Conservation (phyloP, 2,113 vertebrate species). For the Carassius carassius region DNA sequence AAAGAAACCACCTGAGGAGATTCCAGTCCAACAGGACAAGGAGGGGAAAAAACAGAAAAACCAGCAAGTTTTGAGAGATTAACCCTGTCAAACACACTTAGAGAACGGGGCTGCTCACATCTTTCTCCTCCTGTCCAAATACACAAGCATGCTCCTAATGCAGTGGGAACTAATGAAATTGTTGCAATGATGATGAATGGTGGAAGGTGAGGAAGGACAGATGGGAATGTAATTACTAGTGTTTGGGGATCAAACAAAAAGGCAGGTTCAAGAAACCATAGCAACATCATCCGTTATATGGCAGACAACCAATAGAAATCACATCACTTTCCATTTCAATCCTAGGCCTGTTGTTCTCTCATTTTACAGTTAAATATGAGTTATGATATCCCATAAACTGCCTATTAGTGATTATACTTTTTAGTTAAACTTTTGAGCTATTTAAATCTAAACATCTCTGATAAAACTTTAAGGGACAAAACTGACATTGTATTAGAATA, state of each 20-base stretch:
- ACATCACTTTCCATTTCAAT: slow-evolving; percentile 50
- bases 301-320: slow-evolving; percentile 58
- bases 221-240: slow-evolving; percentile 60
- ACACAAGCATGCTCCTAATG: slow-evolving; percentile 52
- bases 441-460: background rate
- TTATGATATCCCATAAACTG: slow-evolving; percentile 15
- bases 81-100: slow-evolving; percentile 57
- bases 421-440: slow-evolving; percentile 8
- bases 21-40: slow-evolving; percentile 3
- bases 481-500: background rate
- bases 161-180: slow-evolving; percentile 57
- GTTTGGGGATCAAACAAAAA: slow-evolving; percentile 56
- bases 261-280: slow-evolving; percentile 57
- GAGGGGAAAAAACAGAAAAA: slow-evolving; percentile 19
- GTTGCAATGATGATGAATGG: slow-evolving; percentile 61
- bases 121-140: slow-evolving; percentile 49
- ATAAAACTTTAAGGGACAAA: background rate
- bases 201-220: slow-evolving; percentile 54
- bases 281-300: slow-evolving; percentile 58
- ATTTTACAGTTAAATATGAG: slow-evolving; percentile 16
- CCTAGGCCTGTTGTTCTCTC: slow-evolving; percentile 36
- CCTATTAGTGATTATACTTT: slow-evolving; percentile 26
- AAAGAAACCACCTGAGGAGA: slow-evolving; percentile 8
- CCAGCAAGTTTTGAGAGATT: slow-evolving; percentile 53
- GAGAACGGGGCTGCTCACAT: slow-evolving; percentile 36